Evolutionary conservation across 2,888 invertebrate genomes (phyloP), one percentile per base, ranked within the genome.

Genomic region (Drosophila barbarae): DNA sequence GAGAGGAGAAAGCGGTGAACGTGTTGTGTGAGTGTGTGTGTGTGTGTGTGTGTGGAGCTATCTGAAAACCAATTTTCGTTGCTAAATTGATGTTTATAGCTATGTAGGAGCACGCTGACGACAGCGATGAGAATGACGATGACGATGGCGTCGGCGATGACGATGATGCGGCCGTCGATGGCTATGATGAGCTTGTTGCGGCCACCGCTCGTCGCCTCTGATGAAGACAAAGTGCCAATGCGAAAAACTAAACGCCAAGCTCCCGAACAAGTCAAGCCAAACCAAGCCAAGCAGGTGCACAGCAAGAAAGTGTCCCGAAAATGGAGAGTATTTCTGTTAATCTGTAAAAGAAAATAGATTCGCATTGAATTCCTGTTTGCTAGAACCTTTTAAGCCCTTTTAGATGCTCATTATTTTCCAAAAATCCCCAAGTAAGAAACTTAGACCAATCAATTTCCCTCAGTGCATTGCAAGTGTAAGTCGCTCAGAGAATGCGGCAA

Each of bases 21-120:
- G 69, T 66, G 39, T 42, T 46, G 51, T 42, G 54, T 51, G 36
- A 8, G 15, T 9, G 39, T 21, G 21, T 26, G 23, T 23, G 42
- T 53, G 15, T 9, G 39, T 21, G 21, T 26, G 23, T 23, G 42
- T 53, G 69, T 60, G 57, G 34, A 74, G 79, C 81, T 82, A 84
- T 81, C 81, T 85, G 78, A 81, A 81, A 81, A 85, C 81, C 86
- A 81, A 81, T 81, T 82, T 82, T 82, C 86, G 85, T 65, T 78
- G 76, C 86, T 85, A 82, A 82, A 82, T 82, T 82, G 81, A 82
- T 82, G 82, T 82, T 82, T 86, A 82, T 84, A 82, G 86, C 82
- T 69, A 85, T 76, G 83, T 73, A 72, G 69, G 69, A 72, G 76
- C 69, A 75, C 68, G 72, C 75, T 66, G 72, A 81, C 69, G 61